These are phyloP conservation scores for Pionites leucogaster DNA, from an alignment of 2,113 vertebrate species.

Conservation along the genomic window DNA sequence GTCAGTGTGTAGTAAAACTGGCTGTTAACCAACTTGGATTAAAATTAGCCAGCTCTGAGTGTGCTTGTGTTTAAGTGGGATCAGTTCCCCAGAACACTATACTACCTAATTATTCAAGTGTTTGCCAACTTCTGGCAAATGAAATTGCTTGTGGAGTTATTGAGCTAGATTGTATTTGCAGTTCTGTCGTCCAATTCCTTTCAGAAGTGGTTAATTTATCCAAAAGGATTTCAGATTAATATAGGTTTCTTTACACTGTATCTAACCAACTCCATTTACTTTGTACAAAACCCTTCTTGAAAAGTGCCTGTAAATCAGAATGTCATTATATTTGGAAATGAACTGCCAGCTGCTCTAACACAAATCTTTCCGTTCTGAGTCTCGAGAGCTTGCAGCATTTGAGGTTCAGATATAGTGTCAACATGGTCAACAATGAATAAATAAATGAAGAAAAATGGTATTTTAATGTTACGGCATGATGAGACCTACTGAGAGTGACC, in stretches of 20 bases:
- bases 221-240: not conserved
- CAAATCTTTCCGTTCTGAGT: not conserved
- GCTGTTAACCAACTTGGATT: not conserved
- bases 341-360: not conserved
- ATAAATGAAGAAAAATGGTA: constrained; percentile 29
- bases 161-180: not conserved
- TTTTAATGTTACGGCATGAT: not conserved
- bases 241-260: not conserved
- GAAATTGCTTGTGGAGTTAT: not conserved
- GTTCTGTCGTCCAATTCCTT: not conserved
- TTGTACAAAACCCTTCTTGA: not conserved
- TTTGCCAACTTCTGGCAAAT: not conserved
- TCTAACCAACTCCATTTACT: not conserved
- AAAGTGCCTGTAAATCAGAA: not conserved
- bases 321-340: not conserved
- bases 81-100: not conserved
- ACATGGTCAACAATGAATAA: not conserved
- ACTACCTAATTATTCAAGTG: not conserved
- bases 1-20: not conserved
- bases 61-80: not conserved
- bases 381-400: not conserved
- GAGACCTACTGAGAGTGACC: not conserved
- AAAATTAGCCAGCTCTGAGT: not conserved
- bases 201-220: not conserved
- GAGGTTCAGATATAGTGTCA: not conserved